Evolutionary conservation across 2,888 invertebrate species (phyloP).

Genomic region (Drosophila phalerata): DNA sequence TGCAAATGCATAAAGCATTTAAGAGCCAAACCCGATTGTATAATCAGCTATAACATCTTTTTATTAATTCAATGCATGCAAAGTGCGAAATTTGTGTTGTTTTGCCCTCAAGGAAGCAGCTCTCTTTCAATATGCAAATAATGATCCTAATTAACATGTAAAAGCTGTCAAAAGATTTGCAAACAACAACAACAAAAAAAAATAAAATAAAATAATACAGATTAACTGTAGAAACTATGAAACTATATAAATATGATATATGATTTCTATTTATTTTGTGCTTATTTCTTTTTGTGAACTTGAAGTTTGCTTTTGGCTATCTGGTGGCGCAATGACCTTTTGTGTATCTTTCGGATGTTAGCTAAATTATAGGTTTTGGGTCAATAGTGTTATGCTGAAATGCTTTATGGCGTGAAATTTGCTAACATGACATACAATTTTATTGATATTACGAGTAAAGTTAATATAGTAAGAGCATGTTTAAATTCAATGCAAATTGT

Average conservation of each 20-base stretch:
- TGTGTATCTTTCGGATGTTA: conserved; percentile 23
- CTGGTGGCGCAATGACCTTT: conserved; percentile 69
- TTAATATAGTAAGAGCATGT: neutral
- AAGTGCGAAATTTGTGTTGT: conserved; percentile 33
- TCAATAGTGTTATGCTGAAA: conserved; percentile 26
- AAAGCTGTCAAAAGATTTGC: conserved; percentile 29
- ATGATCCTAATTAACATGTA: conserved; percentile 30
- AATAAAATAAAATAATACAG: neutral
- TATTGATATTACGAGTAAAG: neutral
- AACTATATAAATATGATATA: conserved; percentile 24
- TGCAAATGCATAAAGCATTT: conserved; percentile 48
- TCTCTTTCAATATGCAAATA: conserved; percentile 50
- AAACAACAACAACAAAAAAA: too few relatives aligned
- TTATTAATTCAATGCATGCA: conserved; percentile 28
- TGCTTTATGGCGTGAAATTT: conserved; percentile 10
- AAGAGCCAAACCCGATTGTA: conserved; percentile 35
- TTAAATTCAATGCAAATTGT: neutral
- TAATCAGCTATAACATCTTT: conserved; percentile 27
- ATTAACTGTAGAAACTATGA: neutral
- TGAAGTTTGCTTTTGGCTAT: conserved; percentile 19
- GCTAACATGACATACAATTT: neutral
- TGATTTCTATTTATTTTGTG: conserved; percentile 23
- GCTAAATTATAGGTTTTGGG: conserved; percentile 55
- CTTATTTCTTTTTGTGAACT: conserved; percentile 26
- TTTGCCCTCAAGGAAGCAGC: conserved; percentile 27